Conservation (phyloP, 2,113 vertebrate genomes). For the Prionailurus bengalensis region DNA sequence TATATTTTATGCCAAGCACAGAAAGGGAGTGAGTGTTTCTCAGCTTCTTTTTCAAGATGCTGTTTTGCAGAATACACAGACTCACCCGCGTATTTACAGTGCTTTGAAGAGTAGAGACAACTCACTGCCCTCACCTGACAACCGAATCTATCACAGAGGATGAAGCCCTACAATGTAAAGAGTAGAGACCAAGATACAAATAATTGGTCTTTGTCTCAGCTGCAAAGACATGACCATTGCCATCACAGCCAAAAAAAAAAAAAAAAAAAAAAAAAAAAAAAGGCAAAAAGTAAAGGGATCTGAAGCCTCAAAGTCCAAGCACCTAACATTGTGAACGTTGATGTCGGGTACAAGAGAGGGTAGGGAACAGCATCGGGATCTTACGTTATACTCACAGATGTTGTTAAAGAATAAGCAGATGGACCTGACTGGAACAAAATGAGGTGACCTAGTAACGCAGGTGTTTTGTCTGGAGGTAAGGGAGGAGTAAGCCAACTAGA, state of each 20-base stretch:
- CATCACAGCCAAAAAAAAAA: neutral
- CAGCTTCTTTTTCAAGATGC: neutral
- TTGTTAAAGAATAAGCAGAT: neutral
- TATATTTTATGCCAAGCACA: neutral
- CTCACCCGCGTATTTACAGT: neutral
- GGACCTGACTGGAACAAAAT: neutral
- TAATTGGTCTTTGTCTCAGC: neutral
- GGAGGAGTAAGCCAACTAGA: neutral
- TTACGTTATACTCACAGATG: neutral
- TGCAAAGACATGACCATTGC: neutral
- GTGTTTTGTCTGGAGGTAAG: neutral
- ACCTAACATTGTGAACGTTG: neutral
- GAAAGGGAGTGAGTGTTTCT: neutral
- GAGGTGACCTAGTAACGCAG: neutral
- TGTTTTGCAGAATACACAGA: neutral
- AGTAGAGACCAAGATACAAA: neutral
- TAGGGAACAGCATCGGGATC: neutral
- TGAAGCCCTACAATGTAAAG: neutral
- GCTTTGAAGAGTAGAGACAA: neutral
- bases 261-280: neutral
- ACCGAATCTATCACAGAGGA: neutral
- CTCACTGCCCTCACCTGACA: neutral
- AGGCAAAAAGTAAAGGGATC: neutral
- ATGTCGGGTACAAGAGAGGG: neutral
- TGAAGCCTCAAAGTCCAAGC: neutral